Base-by-base conservation (phyloP, 2,113 vertebrate genomes). In the Eira barbara region DNA sequence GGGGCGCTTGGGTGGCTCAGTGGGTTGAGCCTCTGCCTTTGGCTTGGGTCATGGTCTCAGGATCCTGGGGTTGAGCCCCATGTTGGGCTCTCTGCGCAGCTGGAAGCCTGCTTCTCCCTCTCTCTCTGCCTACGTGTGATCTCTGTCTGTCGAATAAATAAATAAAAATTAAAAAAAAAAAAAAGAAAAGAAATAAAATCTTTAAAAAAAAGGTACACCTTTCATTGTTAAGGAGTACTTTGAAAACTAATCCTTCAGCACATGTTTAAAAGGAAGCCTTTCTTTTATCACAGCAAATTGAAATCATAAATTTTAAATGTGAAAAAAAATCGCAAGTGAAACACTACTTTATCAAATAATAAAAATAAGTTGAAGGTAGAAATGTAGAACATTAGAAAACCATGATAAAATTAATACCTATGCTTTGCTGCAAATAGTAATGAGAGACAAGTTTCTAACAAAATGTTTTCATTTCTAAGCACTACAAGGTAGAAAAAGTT, bases 331-430 rank as follows among this genome's bases (percentile, higher is more conserved):
- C 49, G 0, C 27, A 59, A 65, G 36, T 78, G 80, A 85, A 88
- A 91, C 25, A 86, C 52, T 73, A 94, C 10, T 86, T 94, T 86
- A 94, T 47, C n/a, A 87, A 84, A 31, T 52, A 39, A 95, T 78
- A 57, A 87, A 96, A 79, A 71, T 14, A 81, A 76, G 11, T 39
- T 13, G 89, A 90, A 93, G 61, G 0, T 52, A 42, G 78, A 89
- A 95, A 73, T 18, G 80, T n/a, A 82, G 69, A 89, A 59, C 18
- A 52, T 83, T 42, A 36, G 34, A 82, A 83, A 93, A 36, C 6
- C 92, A 65, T n/a, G 2, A 81, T 47, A 55, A 89, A 73, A 73
- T 73, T 52, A 84, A 84, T 11, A 74, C 2, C 9, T 27, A 90
- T 31, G 14, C 25, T 63, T 55, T 79, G 21, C 45, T 92, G 61